These are phyloP conservation scores for Aproaerema taeniolella DNA, from an alignment of 2,888 invertebrate genomes.

Conservation along the genomic window DNA sequence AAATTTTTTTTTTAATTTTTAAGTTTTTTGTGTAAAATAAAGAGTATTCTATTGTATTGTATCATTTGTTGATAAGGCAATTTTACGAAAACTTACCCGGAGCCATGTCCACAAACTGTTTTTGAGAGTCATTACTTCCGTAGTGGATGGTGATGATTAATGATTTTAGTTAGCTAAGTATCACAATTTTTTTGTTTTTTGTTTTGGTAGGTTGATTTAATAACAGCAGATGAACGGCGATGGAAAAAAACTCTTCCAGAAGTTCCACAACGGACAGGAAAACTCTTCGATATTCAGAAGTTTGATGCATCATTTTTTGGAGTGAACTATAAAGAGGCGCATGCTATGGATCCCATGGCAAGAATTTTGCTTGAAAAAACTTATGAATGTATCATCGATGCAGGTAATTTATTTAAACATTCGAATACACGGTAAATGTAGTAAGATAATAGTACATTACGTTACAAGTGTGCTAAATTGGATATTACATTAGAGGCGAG, in stretches of 20 bases:
- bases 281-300: constrained; percentile 76
- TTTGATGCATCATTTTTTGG: constrained; percentile 85
- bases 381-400: constrained; percentile 84
- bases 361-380: constrained; percentile 82
- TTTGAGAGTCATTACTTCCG: neutral
- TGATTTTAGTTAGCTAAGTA: too few relatives aligned
- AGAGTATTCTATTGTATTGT: too few relatives aligned
- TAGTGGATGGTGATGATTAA: too few relatives aligned
- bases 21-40: too few relatives aligned
- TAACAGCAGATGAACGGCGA: constrained; percentile 82
- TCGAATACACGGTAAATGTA: neutral
- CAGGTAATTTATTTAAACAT: constrained; percentile 43
- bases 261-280: constrained; percentile 81
- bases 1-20: too few relatives aligned
- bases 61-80: neutral
- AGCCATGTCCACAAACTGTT: too few relatives aligned
- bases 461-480: neutral
- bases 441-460: neutral
- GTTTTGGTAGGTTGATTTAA: constrained; percentile 81
- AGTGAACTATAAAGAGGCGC: constrained; percentile 79
- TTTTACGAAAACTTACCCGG: too few relatives aligned
- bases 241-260: constrained; percentile 80
- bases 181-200: neutral
- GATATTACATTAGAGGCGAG: neutral
- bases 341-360: constrained; percentile 82